Evolutionary conservation across 2,888 invertebrate genomes (phyloP).

Genomic region (Eutolmus rufibarbis): DNA sequence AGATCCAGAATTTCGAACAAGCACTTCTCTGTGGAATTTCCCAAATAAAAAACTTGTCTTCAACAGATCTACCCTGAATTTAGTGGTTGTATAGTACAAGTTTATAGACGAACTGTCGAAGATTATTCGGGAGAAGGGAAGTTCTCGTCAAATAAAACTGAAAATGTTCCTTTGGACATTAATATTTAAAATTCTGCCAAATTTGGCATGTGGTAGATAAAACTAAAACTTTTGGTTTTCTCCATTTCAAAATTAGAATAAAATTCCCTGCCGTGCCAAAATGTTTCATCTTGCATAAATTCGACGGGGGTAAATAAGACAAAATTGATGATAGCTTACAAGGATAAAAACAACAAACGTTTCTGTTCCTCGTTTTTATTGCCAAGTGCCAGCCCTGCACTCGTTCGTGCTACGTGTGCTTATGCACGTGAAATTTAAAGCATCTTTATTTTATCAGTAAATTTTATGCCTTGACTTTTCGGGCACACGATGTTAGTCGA

Average conservation of each 20-base stretch:
- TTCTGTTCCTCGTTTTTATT: neutral
- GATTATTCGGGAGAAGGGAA: neutral
- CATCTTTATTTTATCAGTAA: neutral
- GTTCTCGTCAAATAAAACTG: neutral
- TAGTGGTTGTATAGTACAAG: neutral
- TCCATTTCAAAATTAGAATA: neutral
- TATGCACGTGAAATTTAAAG: neutral
- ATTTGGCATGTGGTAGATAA: neutral
- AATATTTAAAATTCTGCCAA: neutral
- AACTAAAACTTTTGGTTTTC: neutral
- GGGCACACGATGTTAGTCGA: neutral
- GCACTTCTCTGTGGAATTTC: neutral
- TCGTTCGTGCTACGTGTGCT: neutral
- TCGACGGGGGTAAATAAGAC: neutral
- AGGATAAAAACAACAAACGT: neutral
- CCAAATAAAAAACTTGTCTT: neutral
- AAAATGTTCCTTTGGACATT: neutral
- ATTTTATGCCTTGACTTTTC: neutral
- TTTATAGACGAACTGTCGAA: neutral
- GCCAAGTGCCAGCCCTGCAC: neutral
- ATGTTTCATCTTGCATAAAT: neutral
- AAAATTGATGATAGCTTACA: neutral
- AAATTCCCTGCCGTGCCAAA: neutral
- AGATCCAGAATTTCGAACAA: neutral
- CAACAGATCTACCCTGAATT: neutral